A percentile compares a stretch with the other conserved stretches of the same genome.
Evolutionary conservation across 1,140 invertebrate species (phyloP).

Genomic region (Panonychus citri): DNA sequence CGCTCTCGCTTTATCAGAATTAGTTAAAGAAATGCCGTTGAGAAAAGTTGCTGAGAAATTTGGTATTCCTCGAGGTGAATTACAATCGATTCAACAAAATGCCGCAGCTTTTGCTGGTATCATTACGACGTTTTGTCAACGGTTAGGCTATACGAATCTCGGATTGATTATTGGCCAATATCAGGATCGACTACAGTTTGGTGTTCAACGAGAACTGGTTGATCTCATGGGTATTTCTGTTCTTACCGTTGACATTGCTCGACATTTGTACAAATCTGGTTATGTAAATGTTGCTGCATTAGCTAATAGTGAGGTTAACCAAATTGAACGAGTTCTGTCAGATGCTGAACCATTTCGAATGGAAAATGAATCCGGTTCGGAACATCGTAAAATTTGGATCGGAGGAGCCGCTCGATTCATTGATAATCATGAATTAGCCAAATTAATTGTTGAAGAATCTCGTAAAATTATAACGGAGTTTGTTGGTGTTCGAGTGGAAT

Average conservation of each 20-base stretch:
- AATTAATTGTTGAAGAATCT: conserved; percentile 51
- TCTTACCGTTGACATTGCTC: conserved; percentile 58
- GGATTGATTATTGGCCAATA: conserved; percentile 75
- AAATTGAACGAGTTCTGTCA: background rate
- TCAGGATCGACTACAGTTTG: conserved; percentile 77
- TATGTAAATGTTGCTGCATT: conserved; percentile 50
- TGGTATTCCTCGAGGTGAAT: conserved; percentile 55
- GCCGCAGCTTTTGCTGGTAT: conserved; percentile 92
- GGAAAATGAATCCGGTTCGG: conserved; percentile 21
- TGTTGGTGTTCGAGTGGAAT: conserved; percentile 3
- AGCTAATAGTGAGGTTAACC: conserved; percentile 31
- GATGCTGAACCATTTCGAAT: conserved; percentile 19
- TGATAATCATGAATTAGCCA: conserved; percentile 52
- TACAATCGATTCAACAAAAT: conserved; percentile 75
- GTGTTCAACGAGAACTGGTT: conserved; percentile 68
- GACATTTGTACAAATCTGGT: conserved; percentile 60
- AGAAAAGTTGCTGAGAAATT: conserved; percentile 53
- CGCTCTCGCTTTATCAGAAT: conserved; percentile 66
- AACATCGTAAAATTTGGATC: conserved; percentile 34
- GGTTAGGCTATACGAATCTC: conserved; percentile 76
- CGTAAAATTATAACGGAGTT: conserved; percentile 34
- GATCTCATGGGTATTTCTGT: conserved; percentile 65
- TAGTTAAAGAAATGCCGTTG: conserved; percentile 71
- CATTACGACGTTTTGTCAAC: conserved; percentile 71
- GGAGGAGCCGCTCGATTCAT: conserved; percentile 26